Evolutionary conservation across 2,113 vertebrate genomes (phyloP).

Genomic region (Engystomops pustulosus): DNA sequence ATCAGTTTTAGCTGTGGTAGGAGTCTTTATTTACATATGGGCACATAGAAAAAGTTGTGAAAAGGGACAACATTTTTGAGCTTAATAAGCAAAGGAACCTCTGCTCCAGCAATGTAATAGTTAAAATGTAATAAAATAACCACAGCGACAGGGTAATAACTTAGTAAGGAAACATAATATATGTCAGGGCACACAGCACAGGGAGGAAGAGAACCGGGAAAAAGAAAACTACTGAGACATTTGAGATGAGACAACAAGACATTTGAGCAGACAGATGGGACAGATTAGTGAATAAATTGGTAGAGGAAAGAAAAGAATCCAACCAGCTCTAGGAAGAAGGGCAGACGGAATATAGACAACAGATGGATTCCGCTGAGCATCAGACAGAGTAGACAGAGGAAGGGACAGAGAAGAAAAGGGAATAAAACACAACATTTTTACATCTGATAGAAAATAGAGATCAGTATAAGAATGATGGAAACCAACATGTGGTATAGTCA

Average conservation of each 20-base stretch:
- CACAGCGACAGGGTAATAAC: neutral
- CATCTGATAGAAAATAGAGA: too few relatives aligned
- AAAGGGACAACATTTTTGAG: neutral
- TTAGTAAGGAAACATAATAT: conserved; percentile 6
- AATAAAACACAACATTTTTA: neutral
- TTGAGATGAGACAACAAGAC: conserved; percentile 29
- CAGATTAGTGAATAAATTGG: conserved; percentile 36
- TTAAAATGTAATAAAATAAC: neutral
- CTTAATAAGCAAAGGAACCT: too few relatives aligned
- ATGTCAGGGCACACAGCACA: neutral
- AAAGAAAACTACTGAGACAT: conserved; percentile 33
- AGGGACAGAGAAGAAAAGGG: neutral
- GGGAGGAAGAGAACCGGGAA: neutral
- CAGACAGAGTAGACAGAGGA: neutral
- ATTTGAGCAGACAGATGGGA: conserved; percentile 33
- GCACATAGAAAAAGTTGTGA: neutral
- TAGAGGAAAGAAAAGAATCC: conserved; percentile 30
- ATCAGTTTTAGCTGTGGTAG: too few relatives aligned
- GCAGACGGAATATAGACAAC: conserved; percentile 28
- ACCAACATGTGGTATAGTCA: neutral
- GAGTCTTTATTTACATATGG: neutral
- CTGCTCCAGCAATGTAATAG: neutral
- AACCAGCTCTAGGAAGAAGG: conserved; percentile 5
- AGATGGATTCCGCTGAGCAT: neutral
- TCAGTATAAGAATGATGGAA: neutral